A percentile compares a stretch with the other conserved stretches of the same genome.
Conservation (phyloP, 2,797 vertebrate genomes). For the Lerista edwardsae region DNA sequence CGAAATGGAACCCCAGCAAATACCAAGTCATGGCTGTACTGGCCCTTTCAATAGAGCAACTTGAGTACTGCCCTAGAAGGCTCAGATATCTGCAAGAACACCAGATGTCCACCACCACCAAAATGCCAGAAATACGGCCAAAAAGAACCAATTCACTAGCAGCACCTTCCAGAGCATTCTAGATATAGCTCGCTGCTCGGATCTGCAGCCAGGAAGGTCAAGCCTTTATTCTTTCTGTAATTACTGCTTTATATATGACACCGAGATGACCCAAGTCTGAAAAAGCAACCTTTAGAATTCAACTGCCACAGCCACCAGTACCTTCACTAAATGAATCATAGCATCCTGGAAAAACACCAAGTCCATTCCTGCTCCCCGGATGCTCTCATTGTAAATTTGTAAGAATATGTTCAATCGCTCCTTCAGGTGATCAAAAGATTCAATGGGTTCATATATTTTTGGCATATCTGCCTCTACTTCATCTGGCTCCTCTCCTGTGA, state of each 20-base stretch:
- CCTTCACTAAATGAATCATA: slow-evolving; percentile 94
- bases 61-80: background rate
- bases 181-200: background rate
- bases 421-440: slow-evolving; percentile 83
- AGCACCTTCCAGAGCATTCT: background rate
- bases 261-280: background rate
- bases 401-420: slow-evolving; percentile 88
- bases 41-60: background rate
- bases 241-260: background rate
- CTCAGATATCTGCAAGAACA: background rate
- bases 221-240: background rate
- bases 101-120: background rate
- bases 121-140: background rate
- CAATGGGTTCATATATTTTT: slow-evolving; percentile 90
- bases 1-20: too few relatives aligned
- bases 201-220: background rate
- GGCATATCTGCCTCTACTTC: slow-evolving; percentile 83
- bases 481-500: slow-evolving; percentile 87
- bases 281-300: background rate
- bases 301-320: slow-evolving; percentile 58
- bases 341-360: slow-evolving; percentile 96
- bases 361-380: slow-evolving; percentile 90
- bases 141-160: background rate
- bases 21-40: too few relatives aligned
- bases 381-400: slow-evolving; percentile 86